phyloP scores from a whole-genome alignment of 2,797 vertebrate species.

The Dicrostonyx torquatus region DNA sequence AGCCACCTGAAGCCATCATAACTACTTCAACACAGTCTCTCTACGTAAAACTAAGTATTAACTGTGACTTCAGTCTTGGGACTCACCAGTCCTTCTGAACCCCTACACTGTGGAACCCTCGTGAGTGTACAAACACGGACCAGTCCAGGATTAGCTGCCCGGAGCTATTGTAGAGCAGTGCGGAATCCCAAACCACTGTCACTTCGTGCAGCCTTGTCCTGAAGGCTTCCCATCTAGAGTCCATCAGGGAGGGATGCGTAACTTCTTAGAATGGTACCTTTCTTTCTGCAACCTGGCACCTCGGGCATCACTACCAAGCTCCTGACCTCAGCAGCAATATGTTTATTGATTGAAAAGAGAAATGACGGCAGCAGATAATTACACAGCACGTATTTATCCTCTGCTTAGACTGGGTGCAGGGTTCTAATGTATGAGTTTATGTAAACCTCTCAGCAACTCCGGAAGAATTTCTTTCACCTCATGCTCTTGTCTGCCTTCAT shows the following conservation, averaged over 20 bases:
- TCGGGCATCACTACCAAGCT: neutral
- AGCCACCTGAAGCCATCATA: neutral
- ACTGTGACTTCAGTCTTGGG: neutral
- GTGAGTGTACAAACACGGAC: neutral
- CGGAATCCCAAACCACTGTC: neutral
- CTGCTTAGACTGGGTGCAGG: neutral
- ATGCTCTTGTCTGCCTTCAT: neutral
- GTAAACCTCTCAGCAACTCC: neutral
- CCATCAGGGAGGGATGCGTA: neutral
- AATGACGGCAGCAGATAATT: neutral
- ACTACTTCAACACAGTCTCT: neutral
- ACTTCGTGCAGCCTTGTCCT: neutral
- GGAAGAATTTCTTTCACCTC: neutral
- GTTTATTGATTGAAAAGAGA: neutral
- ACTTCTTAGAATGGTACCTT: neutral
- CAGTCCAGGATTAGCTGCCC: neutral
- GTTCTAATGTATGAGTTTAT: neutral
- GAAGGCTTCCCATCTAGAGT: neutral
- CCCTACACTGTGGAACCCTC: neutral
- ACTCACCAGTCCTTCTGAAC: neutral
- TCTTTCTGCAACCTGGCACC: neutral
- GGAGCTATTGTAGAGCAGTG: neutral
- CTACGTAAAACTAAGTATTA: slow-evolving; percentile 45
- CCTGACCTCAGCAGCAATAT: neutral
- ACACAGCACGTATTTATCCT: neutral